Evolutionary conservation across 2,888 invertebrate genomes (phyloP), one percentile per base, ranked within the genome.

Genomic region (Neoascia interrupta): DNA sequence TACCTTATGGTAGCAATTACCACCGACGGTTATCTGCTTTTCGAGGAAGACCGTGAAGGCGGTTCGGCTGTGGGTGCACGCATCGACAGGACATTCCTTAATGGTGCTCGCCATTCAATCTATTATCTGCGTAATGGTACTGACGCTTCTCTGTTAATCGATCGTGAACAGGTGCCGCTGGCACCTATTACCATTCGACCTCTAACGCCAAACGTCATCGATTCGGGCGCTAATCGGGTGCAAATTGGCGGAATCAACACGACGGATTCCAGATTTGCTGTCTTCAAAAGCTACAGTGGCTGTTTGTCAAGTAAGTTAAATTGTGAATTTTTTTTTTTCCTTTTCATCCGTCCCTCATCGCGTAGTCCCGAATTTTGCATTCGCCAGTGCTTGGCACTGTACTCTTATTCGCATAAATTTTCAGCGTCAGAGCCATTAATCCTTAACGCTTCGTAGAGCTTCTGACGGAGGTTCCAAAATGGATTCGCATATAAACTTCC

Each of bases 241-340:
- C 95, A 96, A 87, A 92, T 97, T 56, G 96, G 96, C 8, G 96
- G 96, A 18, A 91, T 96, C 11, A 96, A 95, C 84, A 95, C 95
- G 3, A 94, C 93, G 3, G 96, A 96, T 86, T 93, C 94, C 2
- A 91, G 96, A 81, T 93, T 96, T 83, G 93, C 92, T 74, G 93
- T 94, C 70, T 96, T 94, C 85, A 95, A 94, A 85, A 94, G 95
- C 82, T 97, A 96, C 87, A 95, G 94, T 84, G 96, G 97, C 63
- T 97, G 97, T 87, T 90, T 97, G 79, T 96, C 96, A 81, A 97
- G 96, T 96, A 89, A 92, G 93, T 92, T 23, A 54, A 36, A 56
- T 56, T 56, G 37, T 26, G 23, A 41, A 43, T 47, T 39, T 58
- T 31, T 51, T 58, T 15, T 15, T n/a, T 1, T 63, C n/a, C 21